Percentiles rank a stretch among this genome's conserved stretches.
Conservation (phyloP, 2,797 vertebrate species). For the Crypturellus tataupa region DNA sequence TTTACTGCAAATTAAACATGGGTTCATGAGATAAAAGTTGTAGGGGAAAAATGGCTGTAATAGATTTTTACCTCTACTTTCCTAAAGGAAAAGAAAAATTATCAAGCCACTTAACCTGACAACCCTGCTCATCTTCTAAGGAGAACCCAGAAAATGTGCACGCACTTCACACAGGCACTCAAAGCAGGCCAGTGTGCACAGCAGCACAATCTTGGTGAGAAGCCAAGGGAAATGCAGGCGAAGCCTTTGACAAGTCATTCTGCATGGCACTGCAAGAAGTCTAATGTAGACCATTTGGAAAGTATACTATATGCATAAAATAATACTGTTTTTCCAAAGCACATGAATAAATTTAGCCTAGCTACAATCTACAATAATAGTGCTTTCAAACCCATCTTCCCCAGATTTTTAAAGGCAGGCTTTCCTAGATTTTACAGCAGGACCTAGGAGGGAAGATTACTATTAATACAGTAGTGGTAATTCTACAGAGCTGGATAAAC, state of each 20-base stretch:
- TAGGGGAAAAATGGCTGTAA: neutral
- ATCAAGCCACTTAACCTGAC: neutral
- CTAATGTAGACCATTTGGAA: neutral
- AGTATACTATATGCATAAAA: neutral
- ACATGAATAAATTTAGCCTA: neutral
- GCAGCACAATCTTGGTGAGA: neutral
- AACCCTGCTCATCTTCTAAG: neutral
- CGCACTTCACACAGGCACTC: neutral
- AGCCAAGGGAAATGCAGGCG: fast-evolving
- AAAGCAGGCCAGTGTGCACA: neutral
- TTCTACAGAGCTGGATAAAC: neutral
- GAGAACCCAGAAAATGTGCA: neutral
- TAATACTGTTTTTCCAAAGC: neutral
- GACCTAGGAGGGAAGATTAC: neutral
- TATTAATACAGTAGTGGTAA: neutral
- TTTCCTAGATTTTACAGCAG: neutral
- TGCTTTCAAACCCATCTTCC: neutral
- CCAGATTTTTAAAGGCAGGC: neutral
- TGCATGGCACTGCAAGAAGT: neutral
- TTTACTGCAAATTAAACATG: neutral
- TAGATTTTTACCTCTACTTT: neutral
- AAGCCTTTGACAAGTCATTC: neutral
- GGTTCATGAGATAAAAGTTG: neutral
- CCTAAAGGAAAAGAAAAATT: neutral
- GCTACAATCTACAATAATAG: neutral